Percentiles rank a stretch among this genome's conserved stretches.
These are phyloP conservation scores for Talpa occidentalis DNA, from an alignment of 2,113 vertebrate genomes.

Conservation along the genomic window DNA sequence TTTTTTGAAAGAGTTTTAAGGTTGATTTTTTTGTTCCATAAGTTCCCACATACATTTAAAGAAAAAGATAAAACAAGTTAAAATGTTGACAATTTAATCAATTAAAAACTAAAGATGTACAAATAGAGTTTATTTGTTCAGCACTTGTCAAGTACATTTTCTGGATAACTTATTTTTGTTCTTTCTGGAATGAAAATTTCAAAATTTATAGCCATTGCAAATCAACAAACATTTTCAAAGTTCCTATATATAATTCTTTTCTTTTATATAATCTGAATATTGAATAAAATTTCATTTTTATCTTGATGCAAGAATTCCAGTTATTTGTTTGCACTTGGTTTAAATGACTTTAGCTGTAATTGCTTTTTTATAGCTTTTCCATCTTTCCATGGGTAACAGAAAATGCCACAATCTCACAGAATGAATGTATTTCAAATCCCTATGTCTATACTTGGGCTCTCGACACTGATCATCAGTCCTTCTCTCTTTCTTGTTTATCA, in stretches of 20 bases:
- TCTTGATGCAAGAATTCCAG: neutral
- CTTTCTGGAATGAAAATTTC: conserved; percentile 11
- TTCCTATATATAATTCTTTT: neutral
- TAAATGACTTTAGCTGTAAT: neutral
- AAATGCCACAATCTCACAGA: neutral
- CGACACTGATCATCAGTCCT: neutral
- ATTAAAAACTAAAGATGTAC: conserved; percentile 40
- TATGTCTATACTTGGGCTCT: neutral
- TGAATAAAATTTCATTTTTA: conserved; percentile 10
- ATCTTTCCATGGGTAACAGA: neutral
- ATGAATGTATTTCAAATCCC: neutral
- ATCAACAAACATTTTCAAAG: conserved; percentile 18
- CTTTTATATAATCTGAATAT: conserved; percentile 21
- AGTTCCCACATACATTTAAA: neutral
- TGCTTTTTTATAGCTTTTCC: neutral
- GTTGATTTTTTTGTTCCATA: neutral
- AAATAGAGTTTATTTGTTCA: neutral
- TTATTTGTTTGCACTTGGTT: neutral
- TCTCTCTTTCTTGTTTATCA: neutral
- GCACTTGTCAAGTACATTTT: neutral
- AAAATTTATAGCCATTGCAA: neutral
- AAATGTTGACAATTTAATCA: neutral
- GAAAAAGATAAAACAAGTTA: neutral
- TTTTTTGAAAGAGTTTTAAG: conserved; percentile 6
- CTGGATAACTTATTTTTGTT: neutral